Conservation (phyloP, 2,113 vertebrate species). For the Caretta caretta region DNA sequence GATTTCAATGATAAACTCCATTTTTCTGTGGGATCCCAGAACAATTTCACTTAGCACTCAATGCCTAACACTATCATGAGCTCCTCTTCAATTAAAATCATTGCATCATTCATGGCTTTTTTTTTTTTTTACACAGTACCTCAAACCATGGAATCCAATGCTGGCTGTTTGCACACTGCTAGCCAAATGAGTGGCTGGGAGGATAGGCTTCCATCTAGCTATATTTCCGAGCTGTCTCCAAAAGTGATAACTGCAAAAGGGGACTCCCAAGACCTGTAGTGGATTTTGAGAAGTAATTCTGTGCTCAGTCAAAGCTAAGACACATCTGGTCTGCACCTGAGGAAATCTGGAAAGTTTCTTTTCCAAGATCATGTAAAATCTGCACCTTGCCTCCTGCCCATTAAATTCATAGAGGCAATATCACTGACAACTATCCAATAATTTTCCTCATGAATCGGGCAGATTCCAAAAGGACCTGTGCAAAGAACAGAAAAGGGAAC, state of each 20-base stretch:
- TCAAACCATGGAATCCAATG: neutral
- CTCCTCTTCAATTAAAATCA: neutral
- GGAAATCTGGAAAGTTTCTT: constrained; percentile 54
- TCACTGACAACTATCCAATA: neutral
- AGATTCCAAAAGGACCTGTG: neutral
- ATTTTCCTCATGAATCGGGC: neutral
- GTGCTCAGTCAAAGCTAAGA: neutral
- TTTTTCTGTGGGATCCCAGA: neutral
- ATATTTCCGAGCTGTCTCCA: neutral
- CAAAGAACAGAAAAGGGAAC: neutral
- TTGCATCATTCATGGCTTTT: neutral
- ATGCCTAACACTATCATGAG: neutral
- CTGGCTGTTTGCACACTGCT: neutral
- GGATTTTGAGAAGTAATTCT: constrained; percentile 38
- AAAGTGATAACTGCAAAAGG: neutral
- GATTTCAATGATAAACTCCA: neutral
- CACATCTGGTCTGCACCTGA: constrained; percentile 74
- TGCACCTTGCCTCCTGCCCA: constrained; percentile 53
- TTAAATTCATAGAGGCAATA: constrained; percentile 29
- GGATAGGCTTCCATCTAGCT: neutral
- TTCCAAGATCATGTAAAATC: constrained; percentile 38
- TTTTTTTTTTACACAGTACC: neutral
- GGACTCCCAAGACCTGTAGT: constrained; percentile 1
- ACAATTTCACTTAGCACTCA: neutral
- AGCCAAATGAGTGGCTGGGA: neutral